phyloP scores from a whole-genome alignment of 2,113 vertebrate species.

The Helogale parvula region DNA sequence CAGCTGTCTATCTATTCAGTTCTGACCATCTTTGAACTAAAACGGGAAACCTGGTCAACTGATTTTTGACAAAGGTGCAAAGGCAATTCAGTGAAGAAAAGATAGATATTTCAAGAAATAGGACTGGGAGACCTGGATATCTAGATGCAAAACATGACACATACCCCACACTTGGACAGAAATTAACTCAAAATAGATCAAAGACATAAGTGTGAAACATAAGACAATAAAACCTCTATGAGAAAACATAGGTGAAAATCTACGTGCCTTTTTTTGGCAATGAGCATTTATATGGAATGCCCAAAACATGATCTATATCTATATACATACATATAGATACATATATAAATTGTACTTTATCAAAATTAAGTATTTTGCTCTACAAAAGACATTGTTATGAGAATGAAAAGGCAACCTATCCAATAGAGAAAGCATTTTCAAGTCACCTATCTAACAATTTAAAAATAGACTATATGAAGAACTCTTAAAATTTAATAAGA shows the following conservation, averaged over 20 bases:
- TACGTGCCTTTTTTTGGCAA: neutral
- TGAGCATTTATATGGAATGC: neutral
- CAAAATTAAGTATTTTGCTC: neutral
- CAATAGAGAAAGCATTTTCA: neutral
- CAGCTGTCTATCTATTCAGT: neutral
- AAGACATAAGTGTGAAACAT: neutral
- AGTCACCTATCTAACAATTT: neutral
- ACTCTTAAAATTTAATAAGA: neutral
- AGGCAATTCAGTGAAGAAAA: neutral
- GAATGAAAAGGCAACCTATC: neutral
- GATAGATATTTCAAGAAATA: neutral
- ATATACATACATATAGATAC: neutral
- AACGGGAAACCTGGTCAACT: neutral
- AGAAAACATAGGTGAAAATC: neutral
- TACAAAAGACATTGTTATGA: neutral
- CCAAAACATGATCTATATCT: neutral
- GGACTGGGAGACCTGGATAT: neutral
- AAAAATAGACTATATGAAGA: neutral
- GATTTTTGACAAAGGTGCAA: neutral
- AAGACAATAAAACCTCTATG: neutral
- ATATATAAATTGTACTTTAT: neutral
- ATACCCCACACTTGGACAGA: neutral
- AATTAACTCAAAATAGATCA: neutral
- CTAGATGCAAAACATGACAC: neutral
- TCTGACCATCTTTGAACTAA: neutral